Evolutionary conservation across 1,140 invertebrate genomes (phyloP), one percentile per base, ranked within the genome.

Genomic region (Bombus superbus): DNA sequence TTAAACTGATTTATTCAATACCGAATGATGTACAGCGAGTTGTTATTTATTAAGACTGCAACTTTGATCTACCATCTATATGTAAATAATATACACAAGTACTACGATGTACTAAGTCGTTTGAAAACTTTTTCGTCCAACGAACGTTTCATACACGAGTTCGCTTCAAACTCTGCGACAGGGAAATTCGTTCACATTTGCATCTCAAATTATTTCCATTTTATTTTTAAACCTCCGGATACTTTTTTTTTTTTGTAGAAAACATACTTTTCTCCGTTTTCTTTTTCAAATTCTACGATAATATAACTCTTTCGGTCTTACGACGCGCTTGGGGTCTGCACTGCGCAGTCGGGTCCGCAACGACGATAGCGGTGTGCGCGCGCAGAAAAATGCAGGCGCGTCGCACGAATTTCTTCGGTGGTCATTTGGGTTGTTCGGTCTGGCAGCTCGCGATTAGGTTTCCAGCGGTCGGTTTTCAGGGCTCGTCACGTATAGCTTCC

Each of bases 401-500:
- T 35, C 22, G n/a, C 44, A 53, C 38, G 32, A 69, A 83, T 83
- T 78, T 40, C 81, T 72, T 35, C 38, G 38, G 25, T 35, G 15
- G 59, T 53, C 62, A 44, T 77, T 47, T 38, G 22, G n/a, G 38
- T 75, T 25, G 44, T 53, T 42, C 57, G 32, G 28, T 53, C 28
- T 38, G 35, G 47, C 64, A 57, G 42, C 44, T 85, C 28, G 38
- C 25, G 38, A 79, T 76, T 72, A 53, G 82, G 35, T 84, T 64
- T 64, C 62, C 47, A 35, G 13, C 44, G 81, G 42, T 62, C 66
- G 35, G 28, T 86, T 81, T 85, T 81, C 79, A 73, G 64, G 68
- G 25, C 40, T 38, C 62, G 74, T 77, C 59, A 40, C n/a, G 32
- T 47, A 64, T 71, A 74, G 25, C 81, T 79, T 69, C 42, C 22